Percentiles rank a stretch among this genome's conserved stretches.
Evolutionary conservation across 2,113 vertebrate species (phyloP).

Genomic region (Loxodonta africana): DNA sequence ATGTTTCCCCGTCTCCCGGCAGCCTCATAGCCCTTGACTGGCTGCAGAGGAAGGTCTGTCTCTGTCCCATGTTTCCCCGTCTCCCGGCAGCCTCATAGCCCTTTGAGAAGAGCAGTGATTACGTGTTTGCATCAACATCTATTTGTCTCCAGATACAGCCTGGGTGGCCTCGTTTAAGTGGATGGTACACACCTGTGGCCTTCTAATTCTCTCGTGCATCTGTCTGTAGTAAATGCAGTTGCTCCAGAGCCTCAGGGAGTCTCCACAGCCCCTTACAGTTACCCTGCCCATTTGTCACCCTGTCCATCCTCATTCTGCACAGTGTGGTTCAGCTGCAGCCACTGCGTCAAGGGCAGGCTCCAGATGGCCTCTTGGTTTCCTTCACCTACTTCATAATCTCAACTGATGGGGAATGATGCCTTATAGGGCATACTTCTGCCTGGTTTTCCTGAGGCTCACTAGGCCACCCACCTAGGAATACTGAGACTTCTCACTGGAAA

Average conservation of each 20-base stretch:
- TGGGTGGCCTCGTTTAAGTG: background rate
- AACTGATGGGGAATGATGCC: background rate
- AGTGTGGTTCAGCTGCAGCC: background rate
- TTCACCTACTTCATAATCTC: background rate
- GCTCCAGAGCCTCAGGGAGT: background rate
- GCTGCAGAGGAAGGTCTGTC: no score
- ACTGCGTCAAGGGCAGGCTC: background rate
- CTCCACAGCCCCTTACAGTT: background rate
- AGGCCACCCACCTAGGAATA: background rate
- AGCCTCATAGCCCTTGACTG: background rate
- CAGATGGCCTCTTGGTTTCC: background rate
- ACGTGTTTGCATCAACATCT: background rate
- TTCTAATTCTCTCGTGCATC: conserved; percentile 23
- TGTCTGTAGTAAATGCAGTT: background rate
- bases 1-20: background rate
- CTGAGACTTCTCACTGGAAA: background rate
- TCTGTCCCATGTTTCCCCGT: background rate
- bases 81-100: background rate
- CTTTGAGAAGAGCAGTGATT: background rate
- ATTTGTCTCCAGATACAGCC: background rate
- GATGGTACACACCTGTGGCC: background rate
- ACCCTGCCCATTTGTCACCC: background rate
- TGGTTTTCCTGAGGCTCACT: background rate
- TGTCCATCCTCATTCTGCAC: background rate
- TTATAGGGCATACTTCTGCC: background rate